A percentile compares a stretch with the other conserved stretches of the same genome.
Conservation (phyloP, 23 tunicate genomes). For the Trididemnum miniatum region DNA sequence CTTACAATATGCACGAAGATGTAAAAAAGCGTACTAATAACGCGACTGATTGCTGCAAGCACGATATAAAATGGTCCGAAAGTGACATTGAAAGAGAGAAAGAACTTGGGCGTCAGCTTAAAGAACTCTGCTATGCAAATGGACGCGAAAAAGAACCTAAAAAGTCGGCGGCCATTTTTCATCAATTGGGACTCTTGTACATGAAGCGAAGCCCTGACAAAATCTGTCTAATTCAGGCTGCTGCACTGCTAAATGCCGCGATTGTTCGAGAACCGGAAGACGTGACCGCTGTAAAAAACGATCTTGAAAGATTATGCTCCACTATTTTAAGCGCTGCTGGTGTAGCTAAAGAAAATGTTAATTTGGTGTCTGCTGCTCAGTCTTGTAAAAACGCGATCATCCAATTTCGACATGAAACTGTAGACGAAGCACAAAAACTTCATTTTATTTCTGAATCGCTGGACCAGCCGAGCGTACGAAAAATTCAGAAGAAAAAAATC, state of each 20-base stretch:
- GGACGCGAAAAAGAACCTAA: constrained; percentile 59
- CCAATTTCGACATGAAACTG: background rate
- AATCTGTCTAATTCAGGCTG: constrained; percentile 40
- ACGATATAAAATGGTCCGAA: too few relatives aligned
- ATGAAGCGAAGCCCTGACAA: constrained; percentile 35
- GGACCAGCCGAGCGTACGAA: background rate
- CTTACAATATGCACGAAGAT: too few relatives aligned
- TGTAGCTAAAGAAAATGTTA: background rate
- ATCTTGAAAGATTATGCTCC: constrained; percentile 28
- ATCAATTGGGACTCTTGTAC: constrained; percentile 50
- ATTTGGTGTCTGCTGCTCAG: constrained; percentile 6
- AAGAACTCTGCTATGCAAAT: constrained; percentile 40
- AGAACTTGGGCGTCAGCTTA: constrained; percentile 20
- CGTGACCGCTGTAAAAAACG: constrained; percentile 24
- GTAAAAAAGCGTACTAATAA: too few relatives aligned
- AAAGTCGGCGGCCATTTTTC: constrained; percentile 42
- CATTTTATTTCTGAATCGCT: background rate
- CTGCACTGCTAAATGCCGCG: constrained; percentile 67
- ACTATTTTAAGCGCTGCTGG: constrained; percentile 16
- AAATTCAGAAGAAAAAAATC: background rate
- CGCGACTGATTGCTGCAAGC: too few relatives aligned
- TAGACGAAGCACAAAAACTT: background rate
- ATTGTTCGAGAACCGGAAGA: constrained; percentile 44
- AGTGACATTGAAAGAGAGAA: constrained; percentile 36
- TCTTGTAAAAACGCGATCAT: background rate